Conservation (phyloP, 2,113 vertebrate species). For the Gasterosteus aculeatus region DNA sequence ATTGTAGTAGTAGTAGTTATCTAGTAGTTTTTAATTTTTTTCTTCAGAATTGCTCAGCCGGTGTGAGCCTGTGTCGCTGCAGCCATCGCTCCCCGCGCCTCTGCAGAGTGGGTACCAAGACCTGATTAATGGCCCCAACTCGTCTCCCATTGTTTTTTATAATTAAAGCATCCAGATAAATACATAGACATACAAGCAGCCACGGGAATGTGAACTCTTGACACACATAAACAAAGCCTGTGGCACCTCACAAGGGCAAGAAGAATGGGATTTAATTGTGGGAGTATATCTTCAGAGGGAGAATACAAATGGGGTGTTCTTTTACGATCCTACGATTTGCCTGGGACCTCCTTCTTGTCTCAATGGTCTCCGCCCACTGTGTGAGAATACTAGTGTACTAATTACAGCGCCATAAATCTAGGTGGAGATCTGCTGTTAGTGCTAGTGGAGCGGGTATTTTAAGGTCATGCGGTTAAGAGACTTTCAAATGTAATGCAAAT, state of each 20-base stretch:
- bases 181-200: slow-evolving; percentile 13
- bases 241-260: slow-evolving; percentile 15
- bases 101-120: not conserved
- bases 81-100: slow-evolving; percentile 34
- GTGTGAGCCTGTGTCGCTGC: slow-evolving; percentile 38
- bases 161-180: slow-evolving; percentile 60
- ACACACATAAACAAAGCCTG: slow-evolving; percentile 2
- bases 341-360: slow-evolving; percentile 41
- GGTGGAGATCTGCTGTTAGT: not conserved
- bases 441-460: not conserved
- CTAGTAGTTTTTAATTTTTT: not conserved
- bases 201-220: slow-evolving; percentile 6
- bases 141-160: slow-evolving; percentile 52
- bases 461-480: not conserved
- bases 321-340: slow-evolving; percentile 49
- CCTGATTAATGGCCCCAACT: slow-evolving; percentile 62
- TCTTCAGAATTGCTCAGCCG: slow-evolving; percentile 5
- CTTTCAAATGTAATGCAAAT: not conserved
- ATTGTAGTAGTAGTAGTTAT: not conserved
- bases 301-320: slow-evolving; percentile 42
- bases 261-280: slow-evolving; percentile 54
- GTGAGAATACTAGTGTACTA: slow-evolving; percentile 41
- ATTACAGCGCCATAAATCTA: slow-evolving; percentile 52
- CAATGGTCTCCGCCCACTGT: slow-evolving; percentile 31
- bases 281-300: slow-evolving; percentile 46